phyloP scores from a whole-genome alignment of 2,113 vertebrate species.

The Zosterops borbonicus region DNA sequence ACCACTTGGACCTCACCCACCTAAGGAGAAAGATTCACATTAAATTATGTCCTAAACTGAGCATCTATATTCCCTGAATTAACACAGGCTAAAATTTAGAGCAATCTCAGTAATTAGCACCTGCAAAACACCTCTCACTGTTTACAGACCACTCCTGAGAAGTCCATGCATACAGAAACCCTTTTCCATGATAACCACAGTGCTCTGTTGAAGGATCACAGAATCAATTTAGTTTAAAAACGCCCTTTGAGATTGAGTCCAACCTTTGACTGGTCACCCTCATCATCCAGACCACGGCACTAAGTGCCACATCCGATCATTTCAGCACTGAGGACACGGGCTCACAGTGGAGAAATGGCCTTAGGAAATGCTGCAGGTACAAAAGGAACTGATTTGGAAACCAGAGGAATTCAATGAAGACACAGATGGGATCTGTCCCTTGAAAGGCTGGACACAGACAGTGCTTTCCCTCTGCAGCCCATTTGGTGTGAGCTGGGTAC shows the following conservation, averaged over 20 bases:
- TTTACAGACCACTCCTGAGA: fast-evolving
- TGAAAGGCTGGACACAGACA: not conserved
- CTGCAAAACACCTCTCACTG: not conserved
- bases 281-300: not conserved
- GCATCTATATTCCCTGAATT: not conserved
- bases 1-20: not conserved
- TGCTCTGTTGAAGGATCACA: not conserved
- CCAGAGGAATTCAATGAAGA: not conserved
- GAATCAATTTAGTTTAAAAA: not conserved
- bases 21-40: not conserved
- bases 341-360: fast-evolving
- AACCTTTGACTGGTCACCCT: not conserved
- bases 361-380: not conserved
- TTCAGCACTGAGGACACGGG: not conserved
- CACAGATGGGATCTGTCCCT: not conserved
- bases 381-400: not conserved
- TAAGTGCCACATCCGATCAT: fast-evolving
- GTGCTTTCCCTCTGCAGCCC: not conserved
- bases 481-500: fast-evolving
- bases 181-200: not conserved
- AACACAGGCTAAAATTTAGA: not conserved
- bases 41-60: not conserved
- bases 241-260: not conserved
- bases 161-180: not conserved
- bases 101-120: not conserved